These are phyloP conservation scores for Pteromalus puparum DNA, from an alignment of 1,140 invertebrate genomes.

Conservation along the genomic window DNA sequence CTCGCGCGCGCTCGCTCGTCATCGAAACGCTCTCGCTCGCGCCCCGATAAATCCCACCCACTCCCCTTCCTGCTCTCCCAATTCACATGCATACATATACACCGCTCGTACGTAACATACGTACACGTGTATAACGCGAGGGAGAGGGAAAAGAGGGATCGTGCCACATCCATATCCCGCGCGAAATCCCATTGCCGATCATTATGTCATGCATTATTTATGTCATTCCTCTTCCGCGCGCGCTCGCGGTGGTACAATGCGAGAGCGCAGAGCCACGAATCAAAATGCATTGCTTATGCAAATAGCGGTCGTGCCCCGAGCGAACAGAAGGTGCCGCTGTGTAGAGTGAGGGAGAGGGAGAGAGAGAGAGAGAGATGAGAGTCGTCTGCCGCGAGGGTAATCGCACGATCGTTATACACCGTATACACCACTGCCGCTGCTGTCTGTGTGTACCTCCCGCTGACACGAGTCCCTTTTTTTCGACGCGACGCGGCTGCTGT, in stretches of 20 bases:
- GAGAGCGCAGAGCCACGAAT: conserved; percentile 60
- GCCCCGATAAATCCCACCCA: neutral
- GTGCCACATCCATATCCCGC: conserved; percentile 55
- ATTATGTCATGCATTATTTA: conserved; percentile 74
- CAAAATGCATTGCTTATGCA: conserved; percentile 75
- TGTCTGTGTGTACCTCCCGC: neutral
- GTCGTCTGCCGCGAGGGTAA: conserved; percentile 54
- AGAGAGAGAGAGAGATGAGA: conserved; percentile 34
- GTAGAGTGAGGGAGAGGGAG: neutral
- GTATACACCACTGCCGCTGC: neutral
- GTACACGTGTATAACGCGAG: conserved; percentile 51
- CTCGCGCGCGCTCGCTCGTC: conserved; percentile 1
- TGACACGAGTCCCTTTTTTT: neutral
- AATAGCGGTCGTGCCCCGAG: conserved; percentile 60
- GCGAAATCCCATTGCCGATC: conserved; percentile 64
- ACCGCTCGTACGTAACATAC: conserved; percentile 48
- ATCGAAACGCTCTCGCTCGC: conserved; percentile 22
- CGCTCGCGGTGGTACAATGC: conserved; percentile 59
- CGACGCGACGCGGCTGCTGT: neutral
- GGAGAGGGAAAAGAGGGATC: conserved; percentile 46
- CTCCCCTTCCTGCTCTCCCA: neutral
- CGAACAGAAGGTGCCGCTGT: conserved; percentile 17
- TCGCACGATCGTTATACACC: conserved; percentile 31
- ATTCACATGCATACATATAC: conserved; percentile 11
- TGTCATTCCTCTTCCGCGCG: conserved; percentile 61